Conservation (phyloP, 2,888 invertebrate species). For the Scaptodrosophila latifasciaeformis region DNA sequence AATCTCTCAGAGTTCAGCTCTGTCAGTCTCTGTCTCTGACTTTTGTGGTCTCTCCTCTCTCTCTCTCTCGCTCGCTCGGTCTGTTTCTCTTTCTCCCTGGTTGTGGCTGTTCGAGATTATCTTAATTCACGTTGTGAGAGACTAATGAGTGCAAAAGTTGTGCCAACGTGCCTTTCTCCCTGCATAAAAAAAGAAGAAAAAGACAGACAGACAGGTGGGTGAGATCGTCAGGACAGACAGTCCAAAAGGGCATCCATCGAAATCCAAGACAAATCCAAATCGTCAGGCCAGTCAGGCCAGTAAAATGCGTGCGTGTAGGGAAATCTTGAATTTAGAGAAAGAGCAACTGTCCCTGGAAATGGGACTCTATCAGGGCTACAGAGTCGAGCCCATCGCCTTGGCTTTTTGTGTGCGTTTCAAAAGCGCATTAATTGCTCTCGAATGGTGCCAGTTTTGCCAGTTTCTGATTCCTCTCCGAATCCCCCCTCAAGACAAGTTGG, state of each 20-base stretch:
- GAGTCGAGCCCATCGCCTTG: too few species aligned
- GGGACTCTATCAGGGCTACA: too few species aligned
- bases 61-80: slow-evolving; percentile 3
- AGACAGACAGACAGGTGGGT: background rate
- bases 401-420: slow-evolving; percentile 68
- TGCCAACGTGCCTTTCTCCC: slow-evolving; percentile 43
- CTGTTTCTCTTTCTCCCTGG: slow-evolving; percentile 24
- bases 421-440: slow-evolving; percentile 64
- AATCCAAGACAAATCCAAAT: background rate
- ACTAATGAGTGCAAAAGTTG: slow-evolving; percentile 73
- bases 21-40: background rate
- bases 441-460: slow-evolving; percentile 4
- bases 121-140: slow-evolving; percentile 76
- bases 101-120: slow-evolving; percentile 66
- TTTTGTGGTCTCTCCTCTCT: slow-evolving; percentile 5
- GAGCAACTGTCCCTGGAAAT: background rate
- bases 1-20: background rate
- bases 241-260: slow-evolving; percentile 32
- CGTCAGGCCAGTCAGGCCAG: slow-evolving; percentile 9
- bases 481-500: too few species aligned
- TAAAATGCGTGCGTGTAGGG: slow-evolving; percentile 37
- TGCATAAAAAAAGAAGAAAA: background rate
- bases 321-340: background rate
- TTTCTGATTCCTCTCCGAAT: background rate
- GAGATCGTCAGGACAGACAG: background rate